Evolutionary conservation across 2,113 vertebrate genomes (phyloP).

Genomic region (Heterotilapia buettikoferi): DNA sequence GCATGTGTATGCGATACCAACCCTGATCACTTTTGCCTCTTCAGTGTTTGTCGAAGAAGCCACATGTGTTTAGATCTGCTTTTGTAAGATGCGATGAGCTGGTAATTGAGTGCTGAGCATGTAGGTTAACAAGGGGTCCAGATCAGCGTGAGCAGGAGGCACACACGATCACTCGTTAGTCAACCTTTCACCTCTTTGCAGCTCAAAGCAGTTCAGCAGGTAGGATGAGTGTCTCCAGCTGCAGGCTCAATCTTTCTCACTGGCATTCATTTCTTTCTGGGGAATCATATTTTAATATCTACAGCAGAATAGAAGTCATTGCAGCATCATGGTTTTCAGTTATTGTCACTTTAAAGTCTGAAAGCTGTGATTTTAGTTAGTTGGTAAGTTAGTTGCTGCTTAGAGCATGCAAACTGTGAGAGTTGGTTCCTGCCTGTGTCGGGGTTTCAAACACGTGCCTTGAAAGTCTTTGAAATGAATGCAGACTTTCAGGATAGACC

Average conservation of each 20-base stretch:
- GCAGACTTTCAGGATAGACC: background rate
- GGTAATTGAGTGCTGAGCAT: background rate
- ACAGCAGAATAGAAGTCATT: background rate
- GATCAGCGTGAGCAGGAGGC: constrained; percentile 27
- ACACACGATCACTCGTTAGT: constrained; percentile 52
- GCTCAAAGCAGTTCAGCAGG: constrained; percentile 34
- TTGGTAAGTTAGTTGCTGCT: background rate
- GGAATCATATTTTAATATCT: background rate
- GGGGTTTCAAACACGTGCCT: background rate
- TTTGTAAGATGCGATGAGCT: background rate
- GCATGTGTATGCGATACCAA: background rate
- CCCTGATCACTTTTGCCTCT: background rate
- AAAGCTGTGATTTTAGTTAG: background rate
- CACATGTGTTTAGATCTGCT: background rate
- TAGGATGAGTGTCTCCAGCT: constrained; percentile 10
- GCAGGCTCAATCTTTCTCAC: background rate
- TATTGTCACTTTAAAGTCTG: background rate
- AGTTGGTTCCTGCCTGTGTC: background rate
- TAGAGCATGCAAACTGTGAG: background rate
- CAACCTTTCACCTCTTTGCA: constrained; percentile 53
- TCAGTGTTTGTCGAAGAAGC: background rate
- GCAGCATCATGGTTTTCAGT: background rate
- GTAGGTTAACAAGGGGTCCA: constrained; percentile 37
- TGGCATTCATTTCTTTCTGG: background rate
- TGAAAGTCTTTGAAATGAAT: background rate